Evolutionary conservation across 2,888 invertebrate species (phyloP).

Genomic region (Myopa tessellatipennis): DNA sequence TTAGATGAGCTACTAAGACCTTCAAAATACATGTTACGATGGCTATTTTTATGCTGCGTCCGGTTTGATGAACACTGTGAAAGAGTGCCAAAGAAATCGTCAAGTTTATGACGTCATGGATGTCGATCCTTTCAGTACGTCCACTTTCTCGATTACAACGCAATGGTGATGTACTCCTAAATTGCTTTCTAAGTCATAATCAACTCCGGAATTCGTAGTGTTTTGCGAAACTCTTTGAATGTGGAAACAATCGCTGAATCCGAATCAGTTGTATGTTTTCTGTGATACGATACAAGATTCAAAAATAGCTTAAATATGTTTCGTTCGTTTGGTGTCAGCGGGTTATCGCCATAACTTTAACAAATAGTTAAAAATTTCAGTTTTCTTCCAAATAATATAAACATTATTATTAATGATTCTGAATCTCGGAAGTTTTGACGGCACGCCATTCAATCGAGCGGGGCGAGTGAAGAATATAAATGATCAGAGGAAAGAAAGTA

Average conservation of each 20-base stretch:
- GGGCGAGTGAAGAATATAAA: not conserved
- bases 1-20: not conserved
- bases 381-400: no score
- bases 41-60: no score
- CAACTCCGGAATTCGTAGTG: no score
- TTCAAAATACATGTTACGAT: not conserved
- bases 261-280: not conserved
- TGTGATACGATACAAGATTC: not conserved
- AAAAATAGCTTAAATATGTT: not conserved
- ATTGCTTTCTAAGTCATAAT: no score
- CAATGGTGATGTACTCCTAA: no score
- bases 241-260: not conserved
- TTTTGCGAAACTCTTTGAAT: not conserved
- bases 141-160: no score
- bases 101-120: no score
- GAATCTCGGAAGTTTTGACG: not conserved
- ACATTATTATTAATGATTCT: not conserved
- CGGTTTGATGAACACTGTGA: no score
- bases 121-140: no score
- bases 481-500: not conserved
- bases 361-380: conserved; percentile 6
- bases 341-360: not conserved
- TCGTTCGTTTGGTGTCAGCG: not conserved
- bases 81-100: no score
- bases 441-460: not conserved